Base-by-base conservation (phyloP, 1,140 invertebrate species). In the Drosophila ananassae region DNA sequence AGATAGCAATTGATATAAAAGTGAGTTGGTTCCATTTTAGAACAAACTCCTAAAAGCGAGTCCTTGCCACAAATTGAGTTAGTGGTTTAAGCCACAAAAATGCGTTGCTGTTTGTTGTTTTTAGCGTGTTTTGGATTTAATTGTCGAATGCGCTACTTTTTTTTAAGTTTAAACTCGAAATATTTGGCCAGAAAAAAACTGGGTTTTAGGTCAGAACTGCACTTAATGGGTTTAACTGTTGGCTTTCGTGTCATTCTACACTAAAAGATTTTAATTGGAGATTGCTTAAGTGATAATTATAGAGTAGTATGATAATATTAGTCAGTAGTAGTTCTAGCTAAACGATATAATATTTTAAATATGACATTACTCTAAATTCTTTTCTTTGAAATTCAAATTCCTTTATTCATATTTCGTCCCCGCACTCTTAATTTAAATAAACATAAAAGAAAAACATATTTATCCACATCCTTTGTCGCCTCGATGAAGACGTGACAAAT, bases 401-500 rank as follows among this genome's bases (percentile, higher is more conserved):
- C 39, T 2, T 17, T 17, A 17, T 17, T 17, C 17, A 17, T 17
- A 17, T 17, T 17, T 17, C 17, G 17, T 17, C 12, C n/a, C n/a
- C 4, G n/a, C n/a, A 3, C n/a, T n/a, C 13, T 6, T 2, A n/a
- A 41, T 13, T n/a, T 41, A 41, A 17, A 41, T 41, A 41, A 12
- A 13, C 13, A 17, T 8, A 21, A 44, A 44, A 28, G 25, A 28
- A 17, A 44, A 17, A 44, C 10, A 17, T 21, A 44, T 24, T 66
- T 51, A 66, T 66, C 58, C 39, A n/a, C 58, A 66, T 66, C n/a
- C 28, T 41, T 3, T 22, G 17, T 9, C 46, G 13, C 9, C 47
- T 60, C 8, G 34, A 60, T 60, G 61, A 47, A 39, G 53, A 63
- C 66, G 66, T 69, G 66, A 68, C 63, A 69, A 68, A 37, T 39